Evolutionary conservation across 1,140 invertebrate species (phyloP), one percentile per base, ranked within the genome.

Genomic region (Cotesia vestalis): DNA sequence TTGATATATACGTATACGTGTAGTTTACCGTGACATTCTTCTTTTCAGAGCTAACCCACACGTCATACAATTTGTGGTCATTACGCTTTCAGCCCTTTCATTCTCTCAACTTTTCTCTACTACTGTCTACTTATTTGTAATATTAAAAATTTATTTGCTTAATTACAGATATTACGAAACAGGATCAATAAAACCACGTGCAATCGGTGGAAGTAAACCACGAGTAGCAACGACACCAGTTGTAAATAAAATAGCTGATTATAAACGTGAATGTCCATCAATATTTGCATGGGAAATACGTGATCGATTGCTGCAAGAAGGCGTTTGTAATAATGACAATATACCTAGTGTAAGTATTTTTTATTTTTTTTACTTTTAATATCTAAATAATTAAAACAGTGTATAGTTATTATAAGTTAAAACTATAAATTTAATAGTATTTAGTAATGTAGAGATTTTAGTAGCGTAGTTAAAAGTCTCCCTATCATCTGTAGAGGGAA

Each of bases 231-330:
- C 96, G 3, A 93, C 94, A 1, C 93, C 94, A 55, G 96, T 98
- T 17, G 96, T 98, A 9, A 91, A 92, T 81, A 97, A 97, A 88
- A 98, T 99, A 78, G 95, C 96, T 36, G 92, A 95, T 76, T 98
- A 97, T 90, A 99, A 99, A 87, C 88, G 95, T 9, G 97, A 98
- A 86, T 98, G 96, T 85, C 97, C 97, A 2, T 97, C 96, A 72
- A 99, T 99, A 85, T 99, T 99, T 88, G 97, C 97, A 4, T 99
- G 97, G 97, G 97, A 99, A 89, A 99, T 99, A 83, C 88, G 97
- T 17, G 97, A 98, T 84, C 91, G 97, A 83, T 91, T 99, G 69
- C 90, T 99, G 20, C 94, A 95, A 63, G 98, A 99, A 86, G 95
- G 94, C 74, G 94, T 98, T 69, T 99, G 98, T 90, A 98, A 95